Evolutionary conservation across 2,797 vertebrate genomes (phyloP).

Genomic region (Australoheros facetus): DNA sequence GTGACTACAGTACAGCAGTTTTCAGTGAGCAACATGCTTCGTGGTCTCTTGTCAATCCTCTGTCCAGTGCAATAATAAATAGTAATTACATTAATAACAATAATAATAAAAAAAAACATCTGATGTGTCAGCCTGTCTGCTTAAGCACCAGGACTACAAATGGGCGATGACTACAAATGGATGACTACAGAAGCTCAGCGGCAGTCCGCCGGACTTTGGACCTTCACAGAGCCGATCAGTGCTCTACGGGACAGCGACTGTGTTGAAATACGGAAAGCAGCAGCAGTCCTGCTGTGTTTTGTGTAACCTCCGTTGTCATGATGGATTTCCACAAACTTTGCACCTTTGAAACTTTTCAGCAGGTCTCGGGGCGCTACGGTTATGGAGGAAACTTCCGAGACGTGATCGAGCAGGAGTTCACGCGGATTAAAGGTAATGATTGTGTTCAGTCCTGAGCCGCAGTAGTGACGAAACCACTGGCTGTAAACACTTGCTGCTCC

Average conservation of each 20-base stretch:
- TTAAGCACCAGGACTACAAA: background rate
- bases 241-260: background rate
- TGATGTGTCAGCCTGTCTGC: background rate
- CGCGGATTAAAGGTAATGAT: slow-evolving; percentile 75
- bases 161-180: background rate
- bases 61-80: background rate
- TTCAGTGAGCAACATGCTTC: background rate
- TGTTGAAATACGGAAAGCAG: background rate
- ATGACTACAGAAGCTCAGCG: too few relatives aligned
- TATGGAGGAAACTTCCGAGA: slow-evolving; percentile 61
- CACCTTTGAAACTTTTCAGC: slow-evolving; percentile 70
- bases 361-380: slow-evolving; percentile 69
- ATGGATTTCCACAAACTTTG: slow-evolving; percentile 77
- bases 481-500: slow-evolving; percentile 4
- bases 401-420: slow-evolving; percentile 72
- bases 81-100: background rate
- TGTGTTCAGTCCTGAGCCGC: background rate
- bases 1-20: background rate
- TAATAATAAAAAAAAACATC: background rate
- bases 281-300: background rate
- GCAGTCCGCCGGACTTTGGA: background rate
- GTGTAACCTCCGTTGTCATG: background rate
- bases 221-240: background rate
- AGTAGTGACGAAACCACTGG: background rate
- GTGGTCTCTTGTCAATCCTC: background rate